Base-by-base conservation (phyloP, 2,113 vertebrate species). In the Oryzias melastigma region DNA sequence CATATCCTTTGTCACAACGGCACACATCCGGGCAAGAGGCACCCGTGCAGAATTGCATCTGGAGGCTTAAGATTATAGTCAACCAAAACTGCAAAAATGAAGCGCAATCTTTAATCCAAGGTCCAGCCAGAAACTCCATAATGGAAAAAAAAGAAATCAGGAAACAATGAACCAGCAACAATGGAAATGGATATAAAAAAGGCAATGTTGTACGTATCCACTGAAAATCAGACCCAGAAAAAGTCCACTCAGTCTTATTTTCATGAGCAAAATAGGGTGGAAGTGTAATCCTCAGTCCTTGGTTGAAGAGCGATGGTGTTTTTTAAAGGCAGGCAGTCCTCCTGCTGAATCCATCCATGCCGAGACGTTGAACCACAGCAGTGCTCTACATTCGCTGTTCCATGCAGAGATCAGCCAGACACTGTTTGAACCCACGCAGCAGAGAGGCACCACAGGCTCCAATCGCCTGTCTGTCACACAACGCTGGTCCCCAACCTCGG, bases 1-100 rank as follows among this genome's bases (percentile, higher is more conserved):
- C 93, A 88, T 94, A 98, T 58, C 84, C 92, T 80, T 93, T 92
- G 89, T 98, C 96, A 52, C 97, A 99, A 71, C 97, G 97, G 82
- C 97, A 99, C 84, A 95, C 95, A 13, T 78, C 90, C 8, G 97
- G 97, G 85, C 97, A 99, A 1, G 94, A 90, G 59, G 91, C 75
- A 25, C 87, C 88, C 57, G 90, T 86, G 42, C 91, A 89, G 67
- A 95, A 91, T 78, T 95, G 94, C 80, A 94, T 86, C 73, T 91
- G 95, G 57, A 98, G 91, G 85, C 95, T 95, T 84, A 99, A 89
- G 81, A 90, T 92, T 42, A 93, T 86, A 58, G 96, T 91, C 85
- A 98, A 85, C 94, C 95, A 98, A 73, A 94, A 94, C 77, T 93
- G 93, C 71, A 97, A 54, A 58, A 95, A 89, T 56, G 92, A 84